Conservation (phyloP, 2,888 invertebrate species). For the Ceramica pisi region DNA sequence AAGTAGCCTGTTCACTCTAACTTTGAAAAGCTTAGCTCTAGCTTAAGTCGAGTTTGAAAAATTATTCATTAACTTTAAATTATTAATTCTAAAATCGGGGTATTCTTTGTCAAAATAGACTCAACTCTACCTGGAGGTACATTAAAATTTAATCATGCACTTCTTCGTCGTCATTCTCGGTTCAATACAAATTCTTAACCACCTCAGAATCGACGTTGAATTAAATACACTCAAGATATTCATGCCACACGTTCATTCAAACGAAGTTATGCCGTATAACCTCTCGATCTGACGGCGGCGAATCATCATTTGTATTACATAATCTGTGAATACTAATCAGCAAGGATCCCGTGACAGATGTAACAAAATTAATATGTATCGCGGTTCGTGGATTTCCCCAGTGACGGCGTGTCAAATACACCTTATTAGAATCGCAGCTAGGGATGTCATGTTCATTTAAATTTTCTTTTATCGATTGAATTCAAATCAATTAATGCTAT, state of each 20-base stretch:
- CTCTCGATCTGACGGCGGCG: slow-evolving; percentile 26
- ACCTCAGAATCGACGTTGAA: neutral
- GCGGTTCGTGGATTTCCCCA: slow-evolving; percentile 70
- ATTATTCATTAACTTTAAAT: neutral
- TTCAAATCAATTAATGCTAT: neutral
- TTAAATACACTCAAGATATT: slow-evolving; percentile 30
- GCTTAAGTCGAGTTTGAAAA: neutral
- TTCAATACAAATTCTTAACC: slow-evolving; percentile 5
- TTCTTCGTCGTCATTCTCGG: neutral
- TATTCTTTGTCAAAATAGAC: neutral
- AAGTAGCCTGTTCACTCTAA: too few relatives aligned
- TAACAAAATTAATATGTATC: slow-evolving; percentile 72
- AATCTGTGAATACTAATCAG: slow-evolving; percentile 70
- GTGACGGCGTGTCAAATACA: slow-evolving; percentile 68
- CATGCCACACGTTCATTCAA: slow-evolving; percentile 20
- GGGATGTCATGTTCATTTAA: slow-evolving; percentile 36
- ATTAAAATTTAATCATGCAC: neutral
- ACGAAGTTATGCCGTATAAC: slow-evolving; percentile 44
- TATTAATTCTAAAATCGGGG: neutral
- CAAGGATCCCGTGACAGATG: slow-evolving; percentile 57
- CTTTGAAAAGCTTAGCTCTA: too few relatives aligned
- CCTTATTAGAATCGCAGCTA: slow-evolving; percentile 65
- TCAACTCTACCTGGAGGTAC: accelerated
- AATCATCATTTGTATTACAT: slow-evolving; percentile 59
- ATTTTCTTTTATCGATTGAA: slow-evolving; percentile 18